Evolutionary conservation across 2,113 vertebrate genomes (phyloP).

Genomic region (Antidorcas marsupialis): DNA sequence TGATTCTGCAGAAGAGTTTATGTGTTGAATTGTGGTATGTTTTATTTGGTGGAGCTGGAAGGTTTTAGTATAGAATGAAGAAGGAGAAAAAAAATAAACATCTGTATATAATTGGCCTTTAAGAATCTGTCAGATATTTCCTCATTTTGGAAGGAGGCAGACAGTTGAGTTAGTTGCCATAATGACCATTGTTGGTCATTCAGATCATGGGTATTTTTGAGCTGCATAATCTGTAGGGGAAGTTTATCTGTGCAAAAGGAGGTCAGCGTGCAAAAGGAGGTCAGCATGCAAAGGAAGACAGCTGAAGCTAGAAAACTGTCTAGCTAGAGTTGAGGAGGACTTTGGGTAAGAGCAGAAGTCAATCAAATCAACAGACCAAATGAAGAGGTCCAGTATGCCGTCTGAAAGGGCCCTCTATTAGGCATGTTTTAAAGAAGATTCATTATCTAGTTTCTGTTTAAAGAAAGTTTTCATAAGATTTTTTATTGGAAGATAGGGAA

Average conservation of each 20-base stretch:
- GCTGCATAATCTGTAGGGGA: background rate
- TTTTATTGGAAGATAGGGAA: background rate
- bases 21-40: conserved; percentile 1
- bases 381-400: background rate
- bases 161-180: background rate
- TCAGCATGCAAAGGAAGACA: conserved; percentile 3
- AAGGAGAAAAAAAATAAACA: background rate
- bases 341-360: background rate
- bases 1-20: conserved; percentile 24
- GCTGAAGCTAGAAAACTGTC: background rate
- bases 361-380: conserved; percentile 1
- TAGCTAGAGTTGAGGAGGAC: background rate
- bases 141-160: background rate
- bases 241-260: conserved; percentile 2
- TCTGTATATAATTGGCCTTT: background rate
- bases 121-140: conserved; percentile 28
- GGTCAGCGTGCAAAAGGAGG: conserved; percentile 4
- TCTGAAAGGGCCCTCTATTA: background rate
- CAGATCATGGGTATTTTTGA: background rate
- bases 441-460: background rate
- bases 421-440: background rate
- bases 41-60: conserved; percentile 40
- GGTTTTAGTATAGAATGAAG: background rate
- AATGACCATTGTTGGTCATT: background rate
- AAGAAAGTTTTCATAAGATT: background rate